Evolutionary conservation across 2,113 vertebrate species (phyloP).

Genomic region (Tauraco erythrolophus): DNA sequence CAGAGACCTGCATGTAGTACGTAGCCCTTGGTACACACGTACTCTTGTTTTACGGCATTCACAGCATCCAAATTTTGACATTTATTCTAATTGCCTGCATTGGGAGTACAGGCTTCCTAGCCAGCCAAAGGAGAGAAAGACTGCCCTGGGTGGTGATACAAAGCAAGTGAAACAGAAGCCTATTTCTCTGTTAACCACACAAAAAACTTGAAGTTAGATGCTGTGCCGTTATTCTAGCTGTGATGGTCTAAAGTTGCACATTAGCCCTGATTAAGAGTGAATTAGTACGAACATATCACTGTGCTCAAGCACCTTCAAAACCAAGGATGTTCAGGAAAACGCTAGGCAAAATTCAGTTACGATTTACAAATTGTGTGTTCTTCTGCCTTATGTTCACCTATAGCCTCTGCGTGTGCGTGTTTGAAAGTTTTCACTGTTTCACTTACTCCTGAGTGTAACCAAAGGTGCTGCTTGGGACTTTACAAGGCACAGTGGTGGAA

Average conservation of each 20-base stretch:
- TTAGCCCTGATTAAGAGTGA: neutral
- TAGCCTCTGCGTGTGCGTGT: neutral
- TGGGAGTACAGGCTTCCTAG: neutral
- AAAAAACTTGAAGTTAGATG: neutral
- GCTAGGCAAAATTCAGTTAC: neutral
- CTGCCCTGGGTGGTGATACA: neutral
- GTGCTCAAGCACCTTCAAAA: neutral
- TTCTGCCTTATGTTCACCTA: neutral
- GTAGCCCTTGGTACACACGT: neutral
- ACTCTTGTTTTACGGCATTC: neutral
- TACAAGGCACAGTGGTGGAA: fast-evolving
- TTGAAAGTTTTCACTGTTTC: neutral
- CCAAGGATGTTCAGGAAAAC: neutral
- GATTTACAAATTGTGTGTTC: neutral
- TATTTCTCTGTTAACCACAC: neutral
- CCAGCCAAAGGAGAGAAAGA: neutral
- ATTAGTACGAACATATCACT: neutral
- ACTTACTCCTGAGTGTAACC: neutral
- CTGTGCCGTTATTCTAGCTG: neutral
- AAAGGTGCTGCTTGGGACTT: neutral
- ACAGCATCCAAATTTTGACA: neutral
- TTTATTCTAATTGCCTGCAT: neutral
- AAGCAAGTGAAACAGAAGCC: neutral
- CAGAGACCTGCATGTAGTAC: neutral
- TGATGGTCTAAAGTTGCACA: neutral